Evolutionary conservation across 1,140 invertebrate genomes (phyloP), one percentile per base, ranked within the genome.

Genomic region (Sweltsa coloradensis): DNA sequence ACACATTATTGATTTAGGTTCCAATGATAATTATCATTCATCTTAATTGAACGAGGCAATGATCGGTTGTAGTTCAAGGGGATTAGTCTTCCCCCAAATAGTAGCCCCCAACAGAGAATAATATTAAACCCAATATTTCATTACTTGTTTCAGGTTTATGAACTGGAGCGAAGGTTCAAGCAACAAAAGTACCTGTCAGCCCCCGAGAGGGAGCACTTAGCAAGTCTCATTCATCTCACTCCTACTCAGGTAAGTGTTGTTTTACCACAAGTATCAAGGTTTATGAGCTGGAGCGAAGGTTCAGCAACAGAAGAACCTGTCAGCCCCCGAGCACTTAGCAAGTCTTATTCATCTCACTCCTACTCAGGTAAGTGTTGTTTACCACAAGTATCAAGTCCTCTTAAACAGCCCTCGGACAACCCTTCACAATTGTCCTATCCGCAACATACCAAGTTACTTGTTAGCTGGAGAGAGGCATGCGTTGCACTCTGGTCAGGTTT

Each of bases 211-310:
- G 80, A 83, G 61, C 74, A 80, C 56, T 65, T 83, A 52, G 81
- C 80, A 23, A 70, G 66, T 47, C 67, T 71, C n/a, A 69, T 74
- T 45, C 69, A 73, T 54, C 58, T 73, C 16, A 73, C 70, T 31
- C 70, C 71, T 6, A 73, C 70, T 21, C 70, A 81, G 66, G 78
- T 81, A 60, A 81, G 77, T 70, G 14, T 52, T 51, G 47, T 45
- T 50, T 52, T 50, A 27, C 68, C 66, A 14, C 66, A n/a, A n/a
- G n/a, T n/a, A n/a, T n/a, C n/a, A n/a, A 97, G 83, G 93, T 97
- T 27, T 95, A 94, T 72, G 94, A 98, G 70, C 69, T 99, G 60
- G 95, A 99, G 69, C 79, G 93, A 63, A 73, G 93, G 59, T 99
- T 99, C 71, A 95, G 53, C 74, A 79, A 55, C 78, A 83, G 60